phyloP scores from a whole-genome alignment of 1,140 invertebrate species.

The Megathymus violae region DNA sequence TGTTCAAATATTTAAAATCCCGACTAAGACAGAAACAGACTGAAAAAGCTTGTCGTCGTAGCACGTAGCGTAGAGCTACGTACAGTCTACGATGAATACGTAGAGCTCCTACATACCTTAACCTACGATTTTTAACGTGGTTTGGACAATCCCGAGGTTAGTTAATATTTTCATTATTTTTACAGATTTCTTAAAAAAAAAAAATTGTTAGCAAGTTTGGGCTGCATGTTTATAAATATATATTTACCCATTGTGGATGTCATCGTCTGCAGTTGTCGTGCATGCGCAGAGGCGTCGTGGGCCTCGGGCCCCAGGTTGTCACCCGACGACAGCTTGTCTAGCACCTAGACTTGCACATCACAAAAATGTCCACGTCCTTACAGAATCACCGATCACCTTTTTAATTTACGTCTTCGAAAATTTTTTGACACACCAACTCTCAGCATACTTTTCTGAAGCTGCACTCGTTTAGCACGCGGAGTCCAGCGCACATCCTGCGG shows the following conservation, averaged over 20 bases:
- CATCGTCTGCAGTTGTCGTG: conserved; percentile 77
- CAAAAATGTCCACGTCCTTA: conserved; percentile 67
- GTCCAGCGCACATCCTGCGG: conserved; percentile 70
- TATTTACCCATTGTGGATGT: conserved; percentile 82
- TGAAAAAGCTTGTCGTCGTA: no score
- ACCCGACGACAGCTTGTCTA: conserved; percentile 75
- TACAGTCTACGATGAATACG: neutral
- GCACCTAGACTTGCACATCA: conserved; percentile 67
- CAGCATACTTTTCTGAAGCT: conserved; percentile 73
- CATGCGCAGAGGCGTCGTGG: conserved; percentile 74
- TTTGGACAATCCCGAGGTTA: no score
- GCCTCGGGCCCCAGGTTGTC: conserved; percentile 76
- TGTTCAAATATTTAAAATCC: no score
- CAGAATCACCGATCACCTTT: conserved; percentile 72
- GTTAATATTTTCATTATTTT: no score
- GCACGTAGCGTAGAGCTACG: conserved; percentile 51
- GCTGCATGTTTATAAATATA: conserved; percentile 26
- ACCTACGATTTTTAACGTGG: no score
- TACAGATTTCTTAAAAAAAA: no score
- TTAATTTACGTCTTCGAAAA: conserved; percentile 77
- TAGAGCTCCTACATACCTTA: no score
- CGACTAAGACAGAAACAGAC: no score
- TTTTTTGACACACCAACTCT: conserved; percentile 73
- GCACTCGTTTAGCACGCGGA: conserved; percentile 67
- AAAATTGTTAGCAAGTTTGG: neutral